These are phyloP conservation scores for Rosalia funebris DNA, from an alignment of 2,888 invertebrate genomes.

Conservation along the genomic window DNA sequence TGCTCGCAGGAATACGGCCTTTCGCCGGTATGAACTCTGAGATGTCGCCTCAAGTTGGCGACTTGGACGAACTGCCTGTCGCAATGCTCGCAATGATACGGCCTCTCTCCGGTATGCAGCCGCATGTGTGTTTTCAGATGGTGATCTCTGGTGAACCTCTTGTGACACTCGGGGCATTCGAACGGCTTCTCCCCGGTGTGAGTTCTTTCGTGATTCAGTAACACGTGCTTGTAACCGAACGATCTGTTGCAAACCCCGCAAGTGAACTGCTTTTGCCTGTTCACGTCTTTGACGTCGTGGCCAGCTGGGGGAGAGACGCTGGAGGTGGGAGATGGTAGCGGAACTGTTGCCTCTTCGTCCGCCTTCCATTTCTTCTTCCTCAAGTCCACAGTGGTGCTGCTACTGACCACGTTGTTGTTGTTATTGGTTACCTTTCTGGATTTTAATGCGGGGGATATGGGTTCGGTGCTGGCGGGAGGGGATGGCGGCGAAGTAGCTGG, in stretches of 20 bases:
- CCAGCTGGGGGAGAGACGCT: conserved; percentile 67
- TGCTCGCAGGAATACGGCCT: conserved; percentile 88
- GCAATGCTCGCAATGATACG: conserved; percentile 91
- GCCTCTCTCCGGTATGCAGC: conserved; percentile 92
- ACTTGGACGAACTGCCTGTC: conserved; percentile 94
- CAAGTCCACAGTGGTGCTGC: conserved; percentile 54
- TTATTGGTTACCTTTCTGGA: conserved; percentile 60
- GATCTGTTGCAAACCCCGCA: conserved; percentile 88
- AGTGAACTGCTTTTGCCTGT: conserved; percentile 84
- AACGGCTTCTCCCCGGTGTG: conserved; percentile 96
- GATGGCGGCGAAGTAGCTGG: conserved; percentile 66
- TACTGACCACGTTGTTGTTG: conserved; percentile 64
- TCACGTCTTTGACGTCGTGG: conserved; percentile 54
- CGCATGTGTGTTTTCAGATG: conserved; percentile 94
- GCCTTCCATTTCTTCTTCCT: conserved; percentile 54
- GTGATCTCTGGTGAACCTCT: conserved; percentile 91
- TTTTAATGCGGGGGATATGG: conserved; percentile 61
- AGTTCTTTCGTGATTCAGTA: conserved; percentile 93
- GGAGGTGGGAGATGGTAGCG: conserved; percentile 68
- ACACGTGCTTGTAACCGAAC: conserved; percentile 93
- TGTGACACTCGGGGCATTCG: conserved; percentile 91
- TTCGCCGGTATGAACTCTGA: conserved; percentile 92
- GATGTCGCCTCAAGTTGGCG: conserved; percentile 87
- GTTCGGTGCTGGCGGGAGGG: conserved; percentile 62
- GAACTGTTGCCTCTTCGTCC: conserved; percentile 52